These are phyloP conservation scores for Drepana arcuata DNA, from an alignment of 1,140 invertebrate species.

Conservation along the genomic window DNA sequence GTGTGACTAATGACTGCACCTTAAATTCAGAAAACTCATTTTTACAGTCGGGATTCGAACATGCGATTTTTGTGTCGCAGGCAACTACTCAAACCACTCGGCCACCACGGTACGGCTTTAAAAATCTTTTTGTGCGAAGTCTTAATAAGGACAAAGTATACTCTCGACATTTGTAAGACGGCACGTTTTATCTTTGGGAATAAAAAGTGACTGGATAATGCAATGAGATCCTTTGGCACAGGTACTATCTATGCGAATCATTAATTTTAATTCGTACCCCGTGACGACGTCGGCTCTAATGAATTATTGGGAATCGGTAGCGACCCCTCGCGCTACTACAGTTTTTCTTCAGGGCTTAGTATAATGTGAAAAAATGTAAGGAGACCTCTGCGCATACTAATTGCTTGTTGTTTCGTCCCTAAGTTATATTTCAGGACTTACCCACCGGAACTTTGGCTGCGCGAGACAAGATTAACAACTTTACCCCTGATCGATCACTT, in stretches of 20 bases:
- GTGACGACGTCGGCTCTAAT: slow-evolving; percentile 60
- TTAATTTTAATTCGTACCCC: slow-evolving; percentile 70
- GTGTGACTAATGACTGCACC: no score
- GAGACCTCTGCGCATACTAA: slow-evolving; percentile 63
- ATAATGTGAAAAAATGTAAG: slow-evolving; percentile 70
- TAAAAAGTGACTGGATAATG: slow-evolving; percentile 62
- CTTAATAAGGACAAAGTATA: no score
- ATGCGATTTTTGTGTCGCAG: no score
- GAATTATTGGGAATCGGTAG: slow-evolving; percentile 68
- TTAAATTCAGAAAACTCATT: no score
- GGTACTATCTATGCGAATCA: slow-evolving; percentile 57
- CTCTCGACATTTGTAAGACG: slow-evolving; percentile 37
- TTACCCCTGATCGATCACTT: slow-evolving; percentile 56
- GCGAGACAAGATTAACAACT: slow-evolving; percentile 58
- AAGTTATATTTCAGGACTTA: slow-evolving; percentile 38
- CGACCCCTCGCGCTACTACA: slow-evolving; percentile 37
- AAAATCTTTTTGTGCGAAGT: no score
- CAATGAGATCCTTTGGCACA: slow-evolving; percentile 44
- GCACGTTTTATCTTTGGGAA: slow-evolving; percentile 43
- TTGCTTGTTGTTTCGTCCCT: slow-evolving; percentile 59
- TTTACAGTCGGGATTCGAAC: no score
- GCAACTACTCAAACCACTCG: no score
- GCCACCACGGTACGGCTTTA: no score
- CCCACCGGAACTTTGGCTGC: slow-evolving; percentile 39
- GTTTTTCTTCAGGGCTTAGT: slow-evolving; percentile 58